Evolutionary conservation across 1,140 invertebrate species (phyloP).

Genomic region (Cataglyphis hispanica): DNA sequence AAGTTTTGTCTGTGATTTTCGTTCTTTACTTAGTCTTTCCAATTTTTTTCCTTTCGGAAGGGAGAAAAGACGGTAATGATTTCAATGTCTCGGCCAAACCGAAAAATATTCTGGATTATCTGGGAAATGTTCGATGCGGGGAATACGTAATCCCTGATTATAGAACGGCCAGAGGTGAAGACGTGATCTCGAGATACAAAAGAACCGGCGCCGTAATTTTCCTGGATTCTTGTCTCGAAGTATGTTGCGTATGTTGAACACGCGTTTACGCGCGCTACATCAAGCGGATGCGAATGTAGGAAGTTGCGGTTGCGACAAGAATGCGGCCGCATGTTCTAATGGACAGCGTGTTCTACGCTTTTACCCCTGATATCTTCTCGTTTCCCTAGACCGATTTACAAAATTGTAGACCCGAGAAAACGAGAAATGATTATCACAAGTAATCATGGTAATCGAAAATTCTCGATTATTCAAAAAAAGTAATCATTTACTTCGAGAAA

Average conservation of each 20-base stretch:
- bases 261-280: neutral
- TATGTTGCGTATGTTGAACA: constrained; percentile 13
- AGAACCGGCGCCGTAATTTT: constrained; percentile 24
- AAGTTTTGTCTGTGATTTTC: constrained; percentile 25
- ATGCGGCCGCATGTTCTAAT: constrained; percentile 27
- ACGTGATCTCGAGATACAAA: constrained; percentile 52
- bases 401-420: constrained; percentile 30
- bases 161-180: constrained; percentile 1
- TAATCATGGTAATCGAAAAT: neutral
- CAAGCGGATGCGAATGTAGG: neutral
- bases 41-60: neutral
- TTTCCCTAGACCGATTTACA: neutral
- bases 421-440: neutral
- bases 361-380: neutral
- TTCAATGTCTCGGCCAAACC: constrained; percentile 9
- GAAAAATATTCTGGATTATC: constrained; percentile 30
- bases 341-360: neutral
- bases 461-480: neutral
- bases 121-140: neutral
- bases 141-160: constrained; percentile 40
- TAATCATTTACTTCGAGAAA: neutral
- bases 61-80: constrained; percentile 27
- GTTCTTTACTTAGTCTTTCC: constrained; percentile 1
- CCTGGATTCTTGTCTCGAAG: constrained; percentile 13
- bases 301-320: constrained; percentile 37